phyloP scores from a whole-genome alignment of 35 echinoderm and acorn worm genomes.

The Nesometra sesokonis region DNA sequence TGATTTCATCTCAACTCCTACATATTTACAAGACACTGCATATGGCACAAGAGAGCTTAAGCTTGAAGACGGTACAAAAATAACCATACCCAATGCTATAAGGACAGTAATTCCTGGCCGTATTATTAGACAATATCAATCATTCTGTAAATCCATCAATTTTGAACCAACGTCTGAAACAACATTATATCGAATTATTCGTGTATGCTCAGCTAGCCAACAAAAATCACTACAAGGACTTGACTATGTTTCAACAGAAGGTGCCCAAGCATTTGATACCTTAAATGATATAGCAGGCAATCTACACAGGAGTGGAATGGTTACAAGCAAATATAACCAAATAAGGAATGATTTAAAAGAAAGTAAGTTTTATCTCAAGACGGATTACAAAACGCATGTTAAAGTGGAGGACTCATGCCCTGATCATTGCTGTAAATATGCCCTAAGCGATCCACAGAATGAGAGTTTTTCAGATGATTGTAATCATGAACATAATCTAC shows the following conservation, averaged over 20 bases:
- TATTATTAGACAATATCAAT: slow-evolving; percentile 17
- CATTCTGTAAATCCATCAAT: neutral
- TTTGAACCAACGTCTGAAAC: slow-evolving; percentile 15
- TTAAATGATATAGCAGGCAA: neutral
- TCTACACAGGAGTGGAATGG: no score
- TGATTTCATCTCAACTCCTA: slow-evolving; percentile 19
- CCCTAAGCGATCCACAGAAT: neutral
- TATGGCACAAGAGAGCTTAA: slow-evolving; percentile 13
- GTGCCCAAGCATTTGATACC: slow-evolving; percentile 5
- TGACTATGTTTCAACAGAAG: slow-evolving; percentile 2
- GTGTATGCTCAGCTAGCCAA: neutral
- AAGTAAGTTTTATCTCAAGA: neutral
- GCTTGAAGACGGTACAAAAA: slow-evolving; percentile 1
- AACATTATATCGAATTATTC: neutral
- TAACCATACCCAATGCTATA: slow-evolving; percentile 10
- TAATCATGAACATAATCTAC: neutral
- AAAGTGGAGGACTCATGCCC: no score
- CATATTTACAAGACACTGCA: slow-evolving; percentile 19
- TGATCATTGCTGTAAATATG: no score
- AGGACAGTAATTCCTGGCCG: slow-evolving; percentile 9
- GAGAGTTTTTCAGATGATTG: neutral
- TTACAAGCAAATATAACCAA: neutral
- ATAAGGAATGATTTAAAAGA: neutral
- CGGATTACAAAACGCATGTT: no score
- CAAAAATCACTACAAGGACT: slow-evolving; percentile 24